These are phyloP conservation scores for Silurus glanis DNA, from an alignment of 2,113 vertebrate species.

Conservation along the genomic window DNA sequence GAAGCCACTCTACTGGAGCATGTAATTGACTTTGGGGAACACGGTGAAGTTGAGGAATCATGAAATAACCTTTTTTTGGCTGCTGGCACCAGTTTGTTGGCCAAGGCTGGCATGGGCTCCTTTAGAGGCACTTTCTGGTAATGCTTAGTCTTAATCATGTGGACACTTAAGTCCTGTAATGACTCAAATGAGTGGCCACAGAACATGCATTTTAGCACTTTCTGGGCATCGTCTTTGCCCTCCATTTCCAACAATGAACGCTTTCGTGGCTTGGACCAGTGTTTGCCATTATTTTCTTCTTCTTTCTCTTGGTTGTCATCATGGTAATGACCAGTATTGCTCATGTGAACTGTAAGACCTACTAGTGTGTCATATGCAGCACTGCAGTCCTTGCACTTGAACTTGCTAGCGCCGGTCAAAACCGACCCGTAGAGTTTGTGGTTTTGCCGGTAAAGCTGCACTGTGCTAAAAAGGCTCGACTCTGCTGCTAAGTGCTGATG, in stretches of 20 bases:
- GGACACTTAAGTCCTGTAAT: conserved; percentile 95
- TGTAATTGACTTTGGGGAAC: conserved; percentile 86
- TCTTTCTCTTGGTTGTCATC: conserved; percentile 96
- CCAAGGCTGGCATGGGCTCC: conserved; percentile 92
- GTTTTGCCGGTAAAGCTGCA: conserved; percentile 97
- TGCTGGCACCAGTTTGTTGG: conserved; percentile 88
- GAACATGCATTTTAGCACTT: conserved; percentile 99
- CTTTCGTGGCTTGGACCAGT: conserved; percentile 97
- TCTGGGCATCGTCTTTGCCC: conserved; percentile 97
- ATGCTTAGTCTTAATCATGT: conserved; percentile 99
- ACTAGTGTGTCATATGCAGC: conserved; percentile 96
- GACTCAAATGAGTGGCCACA: conserved; percentile 98
- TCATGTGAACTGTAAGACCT: conserved; percentile 97
- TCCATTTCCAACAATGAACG: conserved; percentile 98
- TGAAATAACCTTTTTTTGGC: conserved; percentile 92
- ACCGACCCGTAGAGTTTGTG: conserved; percentile 96
- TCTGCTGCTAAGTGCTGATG: conserved; percentile 91
- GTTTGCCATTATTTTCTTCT: conserved; percentile 81
- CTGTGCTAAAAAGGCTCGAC: conserved; percentile 96
- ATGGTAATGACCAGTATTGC: conserved; percentile 95
- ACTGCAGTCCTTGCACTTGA: conserved; percentile 97
- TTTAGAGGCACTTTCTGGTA: conserved; percentile 99
- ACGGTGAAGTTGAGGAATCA: conserved; percentile 82
- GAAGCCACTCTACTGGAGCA: conserved; percentile 58
- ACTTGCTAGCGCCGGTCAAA: conserved; percentile 97